A percentile compares a stretch with the other conserved stretches of the same genome.
Evolutionary conservation across 2,113 vertebrate genomes (phyloP).

Genomic region (Oriolus oriolus): DNA sequence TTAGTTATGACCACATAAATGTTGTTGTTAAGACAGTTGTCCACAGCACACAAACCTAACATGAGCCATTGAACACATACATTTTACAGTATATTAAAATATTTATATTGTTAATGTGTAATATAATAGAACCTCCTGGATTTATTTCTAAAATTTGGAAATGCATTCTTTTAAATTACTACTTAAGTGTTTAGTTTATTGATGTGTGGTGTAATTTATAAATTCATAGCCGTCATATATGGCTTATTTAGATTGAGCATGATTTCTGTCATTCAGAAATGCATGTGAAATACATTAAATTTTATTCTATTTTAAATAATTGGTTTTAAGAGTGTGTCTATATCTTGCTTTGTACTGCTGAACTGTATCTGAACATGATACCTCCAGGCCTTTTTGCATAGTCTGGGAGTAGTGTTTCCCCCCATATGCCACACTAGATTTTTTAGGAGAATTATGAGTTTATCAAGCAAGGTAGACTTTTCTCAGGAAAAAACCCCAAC

Average conservation of each 20-base stretch:
- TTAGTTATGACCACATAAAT: conserved; percentile 46
- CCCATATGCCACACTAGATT: background rate
- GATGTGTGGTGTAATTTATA: conserved; percentile 47
- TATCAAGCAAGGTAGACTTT: background rate
- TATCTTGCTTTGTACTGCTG: background rate
- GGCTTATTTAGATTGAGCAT: background rate
- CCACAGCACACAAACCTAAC: conserved; percentile 31
- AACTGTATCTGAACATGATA: background rate
- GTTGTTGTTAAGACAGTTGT: conserved; percentile 9
- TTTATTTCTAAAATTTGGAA: conserved; percentile 46
- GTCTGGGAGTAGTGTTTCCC: background rate
- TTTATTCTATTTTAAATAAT: conserved; percentile 22
- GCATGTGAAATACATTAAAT: background rate
- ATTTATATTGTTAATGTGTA: conserved; percentile 55
- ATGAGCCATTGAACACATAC: conserved; percentile 51
- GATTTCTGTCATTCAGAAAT: conserved; percentile 33
- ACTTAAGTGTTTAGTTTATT: conserved; percentile 36
- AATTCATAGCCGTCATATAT: background rate
- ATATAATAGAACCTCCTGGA: conserved; percentile 9
- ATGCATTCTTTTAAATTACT: conserved; percentile 42
- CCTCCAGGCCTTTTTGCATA: background rate
- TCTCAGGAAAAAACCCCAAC: background rate
- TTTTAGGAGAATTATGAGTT: background rate
- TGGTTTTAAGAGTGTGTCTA: background rate
- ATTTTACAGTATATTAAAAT: conserved; percentile 60